Percentiles rank a stretch among this genome's conserved stretches.
phyloP scores from a whole-genome alignment of 2,888 invertebrate genomes.

The Dicyrtomina minuta region DNA sequence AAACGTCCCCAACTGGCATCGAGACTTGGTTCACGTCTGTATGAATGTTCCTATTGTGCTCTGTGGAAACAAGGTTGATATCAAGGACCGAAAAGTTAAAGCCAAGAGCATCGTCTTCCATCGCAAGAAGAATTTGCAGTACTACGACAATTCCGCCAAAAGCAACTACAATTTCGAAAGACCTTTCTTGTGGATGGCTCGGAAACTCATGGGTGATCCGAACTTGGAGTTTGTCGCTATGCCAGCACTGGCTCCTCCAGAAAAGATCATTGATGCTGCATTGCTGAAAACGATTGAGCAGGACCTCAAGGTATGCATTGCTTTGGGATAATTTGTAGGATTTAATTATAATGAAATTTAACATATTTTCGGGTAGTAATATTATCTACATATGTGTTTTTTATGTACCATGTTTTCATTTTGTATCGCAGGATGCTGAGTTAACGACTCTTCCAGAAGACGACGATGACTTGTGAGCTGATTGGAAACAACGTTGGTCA shows the following conservation, averaged over 20 bases:
- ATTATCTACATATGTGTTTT: too few relatives aligned
- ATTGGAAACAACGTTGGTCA: too few relatives aligned
- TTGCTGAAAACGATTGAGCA: slow-evolving; percentile 96
- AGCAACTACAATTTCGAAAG: too few relatives aligned
- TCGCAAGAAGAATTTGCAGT: slow-evolving; percentile 98
- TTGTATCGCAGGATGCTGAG: too few relatives aligned
- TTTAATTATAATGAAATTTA: too few relatives aligned
- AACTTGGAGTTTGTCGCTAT: slow-evolving; percentile 98
- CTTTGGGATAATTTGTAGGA: too few relatives aligned
- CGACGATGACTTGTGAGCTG: too few relatives aligned
- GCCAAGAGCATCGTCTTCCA: slow-evolving; percentile 90
- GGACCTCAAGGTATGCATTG: slow-evolving; percentile 80
- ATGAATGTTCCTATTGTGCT: slow-evolving; percentile 99
- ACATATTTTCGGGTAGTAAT: too few relatives aligned
- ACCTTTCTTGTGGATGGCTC: slow-evolving; percentile 97
- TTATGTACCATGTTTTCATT: too few relatives aligned
- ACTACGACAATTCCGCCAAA: slow-evolving; percentile 99
- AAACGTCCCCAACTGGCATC: slow-evolving; percentile 97
- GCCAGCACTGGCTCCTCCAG: slow-evolving; percentile 97
- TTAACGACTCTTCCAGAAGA: too few relatives aligned
- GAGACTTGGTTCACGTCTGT: too few relatives aligned
- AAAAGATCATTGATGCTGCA: slow-evolving; percentile 97
- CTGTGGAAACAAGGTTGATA: slow-evolving; percentile 94
- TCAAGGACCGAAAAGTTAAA: slow-evolving; percentile 99
- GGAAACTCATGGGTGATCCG: slow-evolving; percentile 97